phyloP scores from a whole-genome alignment of 2,797 vertebrate species.

The Fundulus diaphanus region DNA sequence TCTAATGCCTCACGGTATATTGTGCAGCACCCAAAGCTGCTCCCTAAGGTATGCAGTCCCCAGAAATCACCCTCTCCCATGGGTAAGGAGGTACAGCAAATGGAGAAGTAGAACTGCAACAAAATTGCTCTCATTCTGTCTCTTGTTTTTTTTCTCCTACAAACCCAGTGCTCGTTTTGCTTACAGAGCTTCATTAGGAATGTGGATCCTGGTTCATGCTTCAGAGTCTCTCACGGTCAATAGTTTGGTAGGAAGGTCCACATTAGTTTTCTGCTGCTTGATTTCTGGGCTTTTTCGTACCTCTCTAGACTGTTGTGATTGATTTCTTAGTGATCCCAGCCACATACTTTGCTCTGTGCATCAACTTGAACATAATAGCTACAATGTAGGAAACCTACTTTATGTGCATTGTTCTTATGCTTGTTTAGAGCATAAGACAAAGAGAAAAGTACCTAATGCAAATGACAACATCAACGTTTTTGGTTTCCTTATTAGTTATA shows the following conservation, averaged over 20 bases:
- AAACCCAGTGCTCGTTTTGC: slow-evolving; percentile 9
- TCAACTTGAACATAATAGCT: slow-evolving; percentile 8
- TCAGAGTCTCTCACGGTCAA: slow-evolving; percentile 39
- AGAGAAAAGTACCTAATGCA: too few species aligned
- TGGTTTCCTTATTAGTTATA: too few species aligned
- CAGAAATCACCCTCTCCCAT: slow-evolving; percentile 29
- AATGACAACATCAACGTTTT: too few species aligned
- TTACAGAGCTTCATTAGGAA: slow-evolving; percentile 40
- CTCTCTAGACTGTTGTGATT: not conserved
- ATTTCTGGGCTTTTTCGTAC: slow-evolving; percentile 28
- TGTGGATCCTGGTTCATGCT: slow-evolving; percentile 42
- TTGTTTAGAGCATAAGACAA: not conserved
- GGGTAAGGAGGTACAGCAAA: slow-evolving; percentile 9
- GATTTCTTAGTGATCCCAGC: not conserved
- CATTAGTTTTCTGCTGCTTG: slow-evolving; percentile 42
- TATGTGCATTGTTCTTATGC: not conserved
- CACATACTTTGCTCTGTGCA: not conserved
- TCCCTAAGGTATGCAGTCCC: slow-evolving; percentile 19
- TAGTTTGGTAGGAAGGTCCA: slow-evolving; percentile 38
- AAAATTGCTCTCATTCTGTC: slow-evolving; percentile 15
- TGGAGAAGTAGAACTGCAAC: slow-evolving; percentile 20
- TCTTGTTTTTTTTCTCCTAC: slow-evolving; percentile 2
- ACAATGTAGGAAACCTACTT: not conserved
- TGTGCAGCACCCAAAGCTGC: not conserved
- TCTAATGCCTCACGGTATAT: not conserved